These are phyloP conservation scores for Trilocha varians DNA, from an alignment of 2,888 invertebrate species.

Conservation along the genomic window DNA sequence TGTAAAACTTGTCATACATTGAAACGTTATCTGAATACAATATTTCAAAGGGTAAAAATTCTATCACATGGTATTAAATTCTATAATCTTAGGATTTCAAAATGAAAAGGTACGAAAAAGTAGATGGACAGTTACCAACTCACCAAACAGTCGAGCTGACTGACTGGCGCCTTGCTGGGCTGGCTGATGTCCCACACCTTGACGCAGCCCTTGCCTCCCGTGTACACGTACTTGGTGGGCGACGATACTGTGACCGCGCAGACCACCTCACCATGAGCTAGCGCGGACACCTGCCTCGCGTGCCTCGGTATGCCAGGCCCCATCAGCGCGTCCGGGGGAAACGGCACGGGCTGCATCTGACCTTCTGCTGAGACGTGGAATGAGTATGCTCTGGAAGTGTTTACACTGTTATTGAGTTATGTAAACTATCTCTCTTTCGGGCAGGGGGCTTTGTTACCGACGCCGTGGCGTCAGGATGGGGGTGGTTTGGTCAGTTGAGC, in stretches of 20 bases:
- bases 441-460: neutral
- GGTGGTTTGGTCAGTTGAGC: too few species aligned
- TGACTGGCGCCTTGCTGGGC: constrained; percentile 89
- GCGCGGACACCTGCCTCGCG: constrained; percentile 92
- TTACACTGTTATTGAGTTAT: constrained; percentile 11
- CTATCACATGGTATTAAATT: too few species aligned
- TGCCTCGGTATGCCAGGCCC: constrained; percentile 95
- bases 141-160: constrained; percentile 93
- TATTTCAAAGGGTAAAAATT: too few species aligned
- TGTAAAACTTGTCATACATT: too few species aligned
- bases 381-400: constrained; percentile 85
- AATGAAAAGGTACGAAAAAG: too few species aligned
- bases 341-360: constrained; percentile 93
- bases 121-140: constrained; percentile 74
- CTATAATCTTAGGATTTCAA: too few species aligned
- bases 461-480: neutral
- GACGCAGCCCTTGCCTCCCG: constrained; percentile 97
- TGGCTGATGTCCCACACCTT: constrained; percentile 98
- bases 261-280: constrained; percentile 96
- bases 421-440: constrained; percentile 18
- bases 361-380: constrained; percentile 94
- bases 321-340: constrained; percentile 94
- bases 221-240: constrained; percentile 94
- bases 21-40: too few species aligned
- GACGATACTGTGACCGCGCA: constrained; percentile 97